Percentiles rank a stretch among this genome's conserved stretches.
phyloP scores from a whole-genome alignment of 2,113 vertebrate species.

The Petroica traversi region DNA sequence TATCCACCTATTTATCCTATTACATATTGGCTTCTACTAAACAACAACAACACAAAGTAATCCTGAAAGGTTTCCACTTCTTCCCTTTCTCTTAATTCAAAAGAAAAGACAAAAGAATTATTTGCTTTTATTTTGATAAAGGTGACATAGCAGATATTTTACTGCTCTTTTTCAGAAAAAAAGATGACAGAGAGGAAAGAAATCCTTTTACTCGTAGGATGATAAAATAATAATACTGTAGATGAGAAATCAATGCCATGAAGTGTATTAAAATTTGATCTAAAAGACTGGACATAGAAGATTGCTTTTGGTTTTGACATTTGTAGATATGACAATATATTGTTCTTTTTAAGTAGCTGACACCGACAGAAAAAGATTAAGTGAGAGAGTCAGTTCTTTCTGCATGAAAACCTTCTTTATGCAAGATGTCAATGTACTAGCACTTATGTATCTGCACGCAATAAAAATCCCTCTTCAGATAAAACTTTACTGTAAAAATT shows the following conservation, averaged over 20 bases:
- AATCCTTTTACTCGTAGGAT: not conserved
- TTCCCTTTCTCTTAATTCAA: not conserved
- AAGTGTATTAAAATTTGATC: not conserved
- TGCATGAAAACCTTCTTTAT: not conserved
- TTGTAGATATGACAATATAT: not conserved
- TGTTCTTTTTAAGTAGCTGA: not conserved
- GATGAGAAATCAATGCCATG: not conserved
- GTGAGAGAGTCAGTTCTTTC: not conserved
- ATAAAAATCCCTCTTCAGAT: not conserved
- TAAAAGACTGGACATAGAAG: not conserved
- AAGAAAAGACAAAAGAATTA: not conserved
- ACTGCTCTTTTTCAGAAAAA: not conserved
- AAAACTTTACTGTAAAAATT: not conserved
- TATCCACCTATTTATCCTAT: not conserved
- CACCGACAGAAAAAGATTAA: not conserved
- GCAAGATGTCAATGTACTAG: not conserved
- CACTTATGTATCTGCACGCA: not conserved
- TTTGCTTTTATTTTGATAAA: constrained; percentile 1
- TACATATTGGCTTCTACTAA: not conserved
- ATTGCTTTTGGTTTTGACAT: not conserved
- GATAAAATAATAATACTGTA: not conserved
- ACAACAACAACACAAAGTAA: not conserved
- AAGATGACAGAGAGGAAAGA: not conserved
- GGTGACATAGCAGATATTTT: not conserved
- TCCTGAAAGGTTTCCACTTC: not conserved